Percentiles rank a stretch among this genome's conserved stretches.
phyloP scores from a whole-genome alignment of 2,113 vertebrate genomes.

The Cyphomyrus discorhynchus region DNA sequence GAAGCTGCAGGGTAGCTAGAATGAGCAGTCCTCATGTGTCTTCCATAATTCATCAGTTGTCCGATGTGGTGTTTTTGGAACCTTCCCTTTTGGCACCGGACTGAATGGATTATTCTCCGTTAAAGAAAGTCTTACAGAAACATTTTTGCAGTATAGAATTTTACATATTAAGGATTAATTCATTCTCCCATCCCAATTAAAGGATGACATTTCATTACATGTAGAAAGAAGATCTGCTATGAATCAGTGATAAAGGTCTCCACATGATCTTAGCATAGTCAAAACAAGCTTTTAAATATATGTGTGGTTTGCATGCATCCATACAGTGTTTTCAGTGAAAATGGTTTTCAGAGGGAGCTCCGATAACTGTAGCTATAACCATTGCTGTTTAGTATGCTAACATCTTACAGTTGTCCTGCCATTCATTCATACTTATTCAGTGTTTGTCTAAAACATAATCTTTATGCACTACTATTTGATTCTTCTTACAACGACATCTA shows the following conservation, averaged over 20 bases:
- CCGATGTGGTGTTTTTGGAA: not conserved
- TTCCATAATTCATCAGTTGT: constrained; percentile 7
- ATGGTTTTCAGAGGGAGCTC: not conserved
- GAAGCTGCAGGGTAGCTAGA: not conserved
- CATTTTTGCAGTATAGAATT: not conserved
- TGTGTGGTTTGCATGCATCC: not conserved
- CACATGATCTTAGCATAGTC: not conserved
- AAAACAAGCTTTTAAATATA: not conserved
- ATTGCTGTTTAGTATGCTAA: not conserved
- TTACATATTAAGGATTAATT: not conserved
- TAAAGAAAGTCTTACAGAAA: not conserved
- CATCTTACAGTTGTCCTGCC: not conserved
- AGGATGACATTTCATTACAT: not conserved
- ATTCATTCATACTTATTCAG: not conserved
- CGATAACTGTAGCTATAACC: not conserved
- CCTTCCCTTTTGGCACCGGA: not conserved
- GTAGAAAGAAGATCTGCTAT: not conserved
- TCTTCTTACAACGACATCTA: not conserved
- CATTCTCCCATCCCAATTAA: not conserved
- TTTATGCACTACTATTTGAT: not conserved
- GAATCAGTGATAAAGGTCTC: not conserved
- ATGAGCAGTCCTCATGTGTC: not conserved
- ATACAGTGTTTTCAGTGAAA: not conserved
- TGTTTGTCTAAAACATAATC: not conserved
- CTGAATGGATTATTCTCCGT: not conserved